These are phyloP conservation scores for Dinothrombium tinctorium DNA, from an alignment of 1,140 invertebrate genomes.

Conservation along the genomic window DNA sequence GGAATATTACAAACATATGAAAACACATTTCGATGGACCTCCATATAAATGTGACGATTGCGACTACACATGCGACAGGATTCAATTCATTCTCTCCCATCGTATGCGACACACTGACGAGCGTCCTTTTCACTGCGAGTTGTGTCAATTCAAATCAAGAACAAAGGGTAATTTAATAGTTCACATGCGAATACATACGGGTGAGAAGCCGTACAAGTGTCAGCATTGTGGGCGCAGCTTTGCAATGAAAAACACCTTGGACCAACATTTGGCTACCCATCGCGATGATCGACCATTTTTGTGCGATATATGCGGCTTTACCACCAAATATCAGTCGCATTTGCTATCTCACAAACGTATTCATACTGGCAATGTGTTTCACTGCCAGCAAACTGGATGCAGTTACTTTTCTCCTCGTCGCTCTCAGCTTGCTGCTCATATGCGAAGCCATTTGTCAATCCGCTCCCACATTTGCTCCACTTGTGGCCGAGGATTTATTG, in stretches of 20 bases:
- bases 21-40: constrained; percentile 33
- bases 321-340: constrained; percentile 39
- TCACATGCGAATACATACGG: constrained; percentile 25
- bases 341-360: constrained; percentile 36
- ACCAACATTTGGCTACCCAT: constrained; percentile 32
- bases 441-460: constrained; percentile 34
- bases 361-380: constrained; percentile 34
- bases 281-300: constrained; percentile 28
- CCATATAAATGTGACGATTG: constrained; percentile 37
- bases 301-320: constrained; percentile 38
- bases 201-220: constrained; percentile 21
- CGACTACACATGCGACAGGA: constrained; percentile 26
- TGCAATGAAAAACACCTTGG: constrained; percentile 31
- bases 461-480: constrained; percentile 33
- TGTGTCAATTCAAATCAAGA: constrained; percentile 24
- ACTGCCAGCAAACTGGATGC: constrained; percentile 34
- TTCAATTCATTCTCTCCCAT: constrained; percentile 30
- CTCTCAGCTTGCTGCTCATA: constrained; percentile 36
- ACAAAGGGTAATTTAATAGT: constrained; percentile 25
- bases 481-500: constrained; percentile 37
- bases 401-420: constrained; percentile 38
- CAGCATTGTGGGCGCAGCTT: constrained; percentile 27
- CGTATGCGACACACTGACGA: constrained; percentile 28
- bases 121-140: constrained; percentile 25
- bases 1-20: constrained; percentile 37